A percentile compares a stretch with the other conserved stretches of the same genome.
phyloP scores from a whole-genome alignment of 1,140 invertebrate species.

The Lysiphlebus fabarum region DNA sequence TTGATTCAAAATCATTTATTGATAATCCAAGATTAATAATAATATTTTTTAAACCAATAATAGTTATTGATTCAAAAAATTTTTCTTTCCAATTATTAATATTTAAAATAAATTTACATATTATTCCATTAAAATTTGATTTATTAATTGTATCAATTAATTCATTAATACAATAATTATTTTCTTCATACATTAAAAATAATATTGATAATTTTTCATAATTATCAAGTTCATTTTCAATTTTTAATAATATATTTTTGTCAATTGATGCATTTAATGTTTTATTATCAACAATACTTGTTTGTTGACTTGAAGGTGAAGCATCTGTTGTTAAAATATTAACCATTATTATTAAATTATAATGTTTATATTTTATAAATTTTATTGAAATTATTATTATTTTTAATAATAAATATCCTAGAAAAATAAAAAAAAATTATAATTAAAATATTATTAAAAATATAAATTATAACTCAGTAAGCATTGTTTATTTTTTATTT shows the following conservation, averaged over 20 bases:
- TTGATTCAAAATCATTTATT: constrained; percentile 2
- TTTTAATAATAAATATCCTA: too few species aligned
- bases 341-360: too few species aligned
- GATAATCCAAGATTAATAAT: constrained; percentile 2
- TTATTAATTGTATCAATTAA: not conserved
- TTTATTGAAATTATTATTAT: too few species aligned
- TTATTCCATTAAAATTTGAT: not conserved
- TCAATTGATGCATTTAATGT: not conserved
- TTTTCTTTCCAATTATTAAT: constrained; percentile 17
- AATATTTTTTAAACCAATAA: constrained; percentile 3
- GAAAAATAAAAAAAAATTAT: too few species aligned
- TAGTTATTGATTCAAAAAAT: constrained; percentile 18
- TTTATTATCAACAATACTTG: not conserved
- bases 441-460: too few species aligned
- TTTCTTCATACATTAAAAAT: constrained; percentile 5
- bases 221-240: constrained; percentile 6
- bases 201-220: constrained; percentile 18
- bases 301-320: not conserved
- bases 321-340: constrained; percentile 7
- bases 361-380: too few species aligned
- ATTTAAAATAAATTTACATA: constrained; percentile 3
- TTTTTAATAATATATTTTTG: not conserved
- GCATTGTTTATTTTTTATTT: too few species aligned
- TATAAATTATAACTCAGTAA: too few species aligned
- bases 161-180: constrained; percentile 2